A percentile compares a stretch with the other conserved stretches of the same genome.
Evolutionary conservation across 2,797 vertebrate species (phyloP).

Genomic region (Acrossocheilus wenchowensis): DNA sequence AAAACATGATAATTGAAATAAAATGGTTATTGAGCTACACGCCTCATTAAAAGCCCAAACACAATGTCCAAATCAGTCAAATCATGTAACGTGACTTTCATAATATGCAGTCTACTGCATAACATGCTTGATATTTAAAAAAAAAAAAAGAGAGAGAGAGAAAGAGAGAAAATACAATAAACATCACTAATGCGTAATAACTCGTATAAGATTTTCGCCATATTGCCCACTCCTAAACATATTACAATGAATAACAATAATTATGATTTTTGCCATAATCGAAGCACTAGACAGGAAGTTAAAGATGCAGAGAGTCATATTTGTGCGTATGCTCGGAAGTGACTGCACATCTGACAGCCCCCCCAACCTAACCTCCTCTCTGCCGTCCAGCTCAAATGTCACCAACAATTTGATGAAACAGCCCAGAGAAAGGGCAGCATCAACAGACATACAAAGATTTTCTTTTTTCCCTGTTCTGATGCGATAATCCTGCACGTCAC

Average conservation of each 20-base stretch:
- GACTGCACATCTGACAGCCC: constrained; percentile 33
- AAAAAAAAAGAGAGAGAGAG: too few species aligned
- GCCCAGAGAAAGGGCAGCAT: constrained; percentile 65
- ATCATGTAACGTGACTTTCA: neutral
- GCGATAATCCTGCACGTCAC: constrained; percentile 41
- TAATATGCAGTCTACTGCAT: too few species aligned
- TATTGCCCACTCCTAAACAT: neutral
- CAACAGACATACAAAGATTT: constrained; percentile 21
- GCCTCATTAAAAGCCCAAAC: too few species aligned
- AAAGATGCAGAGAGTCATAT: neutral
- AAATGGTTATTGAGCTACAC: neutral
- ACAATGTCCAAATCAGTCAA: neutral
- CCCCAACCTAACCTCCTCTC: constrained; percentile 56
- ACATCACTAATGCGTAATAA: neutral
- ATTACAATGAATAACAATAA: neutral
- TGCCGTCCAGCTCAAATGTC: constrained; percentile 75
- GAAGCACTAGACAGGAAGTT: neutral
- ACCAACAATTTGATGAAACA: constrained; percentile 74
- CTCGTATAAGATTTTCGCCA: neutral
- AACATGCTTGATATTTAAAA: neutral
- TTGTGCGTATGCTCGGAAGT: constrained; percentile 17
- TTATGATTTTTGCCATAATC: neutral
- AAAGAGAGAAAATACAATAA: neutral
- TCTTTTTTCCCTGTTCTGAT: neutral
- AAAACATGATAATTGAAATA: neutral